Base-by-base conservation (phyloP, 2,888 invertebrate genomes). In the Petrophora chlorosata region DNA sequence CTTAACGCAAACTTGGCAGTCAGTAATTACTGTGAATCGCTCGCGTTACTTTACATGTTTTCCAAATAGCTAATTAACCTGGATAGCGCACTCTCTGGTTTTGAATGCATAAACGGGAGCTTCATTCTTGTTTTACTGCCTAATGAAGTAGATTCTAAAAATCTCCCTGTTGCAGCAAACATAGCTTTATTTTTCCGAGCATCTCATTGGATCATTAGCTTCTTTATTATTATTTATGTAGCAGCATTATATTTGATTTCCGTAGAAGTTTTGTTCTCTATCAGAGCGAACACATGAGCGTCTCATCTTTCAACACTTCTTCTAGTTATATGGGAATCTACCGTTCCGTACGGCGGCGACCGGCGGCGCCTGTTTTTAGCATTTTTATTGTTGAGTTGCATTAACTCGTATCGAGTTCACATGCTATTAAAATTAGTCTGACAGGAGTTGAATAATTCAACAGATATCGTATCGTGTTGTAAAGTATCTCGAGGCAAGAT, bases 391-490 rank as follows among this genome's bases (percentile, higher is more conserved):
- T 61, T 53, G 49, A 50, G 55, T 62, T 58, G 53, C 63, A 65
- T 70, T 68, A 63, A 57, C 50, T 51, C 40, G 29, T 49, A 62
- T 60, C 55, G 68, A 71, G 70, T 72, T 64, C 61, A 67, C 66
- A 65, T 67, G 69, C 60, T 56, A 62, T 69, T 72, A 75, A 73
- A 82, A 76, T 70, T 74, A 73, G 73, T 77, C 68, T 60, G 67
- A 56, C 62, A 61, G 59, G 53, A 57, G 67, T 71, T 87, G 85
- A 85, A 86, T 86, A 70, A 86, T 87, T 78, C 79, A 86, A 80
- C 65, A 67, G 66, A 67, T 71, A 65, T 70, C 61, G 65, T 64
- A 63, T 70, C 67, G 63, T 14, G 22, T 26, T 43, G 29, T 43
- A 38, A 33, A 38, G 9, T 43, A 43, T 43, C 36, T 34, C 38